Percentiles rank a stretch among this genome's conserved stretches.
phyloP scores from a whole-genome alignment of 2,113 vertebrate genomes.

The Thamnaconus septentrionalis region DNA sequence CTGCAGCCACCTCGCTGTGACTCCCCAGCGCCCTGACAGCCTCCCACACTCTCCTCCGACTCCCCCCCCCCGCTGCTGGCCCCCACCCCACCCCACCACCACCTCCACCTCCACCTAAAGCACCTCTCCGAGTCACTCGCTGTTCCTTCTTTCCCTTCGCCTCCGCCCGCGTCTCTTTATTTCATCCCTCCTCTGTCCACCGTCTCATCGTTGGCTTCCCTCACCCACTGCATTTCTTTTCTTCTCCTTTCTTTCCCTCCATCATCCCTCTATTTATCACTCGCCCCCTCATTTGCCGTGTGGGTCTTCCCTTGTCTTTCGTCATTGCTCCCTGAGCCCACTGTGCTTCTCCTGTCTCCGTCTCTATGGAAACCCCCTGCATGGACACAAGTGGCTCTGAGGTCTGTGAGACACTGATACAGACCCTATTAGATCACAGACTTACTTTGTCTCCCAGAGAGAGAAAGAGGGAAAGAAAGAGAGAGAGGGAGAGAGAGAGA shows the following conservation, averaged over 20 bases:
- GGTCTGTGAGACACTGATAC: constrained; percentile 65
- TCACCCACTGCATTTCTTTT: not conserved
- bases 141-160: constrained; percentile 26
- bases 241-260: constrained; percentile 21
- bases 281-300: constrained; percentile 57
- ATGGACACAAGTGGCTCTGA: constrained; percentile 64
- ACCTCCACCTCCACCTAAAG: constrained; percentile 2
- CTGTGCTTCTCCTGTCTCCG: constrained; percentile 49
- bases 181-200: constrained; percentile 9
- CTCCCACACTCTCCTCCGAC: constrained; percentile 61
- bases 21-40: constrained; percentile 73
- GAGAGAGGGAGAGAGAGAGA: not conserved
- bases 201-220: constrained; percentile 22
- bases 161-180: not conserved
- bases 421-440: constrained; percentile 56
- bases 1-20: constrained; percentile 67
- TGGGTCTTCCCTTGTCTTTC: constrained; percentile 67
- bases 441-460: constrained; percentile 30
- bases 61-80: constrained; percentile 44
- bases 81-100: constrained; percentile 30
- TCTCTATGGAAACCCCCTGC: constrained; percentile 73
- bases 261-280: constrained; percentile 19
- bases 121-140: constrained; percentile 17
- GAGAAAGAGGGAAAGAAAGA: no score
- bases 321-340: constrained; percentile 55